phyloP scores from a whole-genome alignment of 2,113 vertebrate species.

The Urocolius indicus region DNA sequence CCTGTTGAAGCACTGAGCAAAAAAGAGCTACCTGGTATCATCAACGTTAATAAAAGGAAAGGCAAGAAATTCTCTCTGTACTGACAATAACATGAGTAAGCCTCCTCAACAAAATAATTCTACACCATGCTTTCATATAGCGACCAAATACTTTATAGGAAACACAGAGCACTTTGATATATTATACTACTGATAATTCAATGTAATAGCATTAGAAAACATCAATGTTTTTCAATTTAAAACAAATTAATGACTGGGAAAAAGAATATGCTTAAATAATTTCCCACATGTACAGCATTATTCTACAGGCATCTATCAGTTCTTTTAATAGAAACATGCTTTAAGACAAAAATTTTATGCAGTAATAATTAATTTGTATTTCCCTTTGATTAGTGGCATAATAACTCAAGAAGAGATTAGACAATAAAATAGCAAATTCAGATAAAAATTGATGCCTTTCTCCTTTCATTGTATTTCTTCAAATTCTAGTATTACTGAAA shows the following conservation, averaged over 20 bases:
- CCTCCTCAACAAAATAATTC: background rate
- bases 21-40: background rate
- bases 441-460: background rate
- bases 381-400: background rate
- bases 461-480: background rate
- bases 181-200: background rate
- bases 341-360: background rate
- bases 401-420: background rate
- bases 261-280: background rate
- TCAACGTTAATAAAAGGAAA: background rate
- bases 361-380: background rate
- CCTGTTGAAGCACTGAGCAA: background rate
- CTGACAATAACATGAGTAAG: background rate
- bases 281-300: background rate
- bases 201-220: background rate
- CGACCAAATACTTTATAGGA: background rate
- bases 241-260: background rate
- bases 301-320: background rate
- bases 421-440: background rate
- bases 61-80: background rate
- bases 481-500: background rate
- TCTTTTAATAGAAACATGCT: background rate
- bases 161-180: fast-evolving
- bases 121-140: background rate
- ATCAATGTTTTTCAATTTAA: constrained; percentile 5